Conservation (phyloP, 2,113 vertebrate genomes). For the Myodes glareolus region DNA sequence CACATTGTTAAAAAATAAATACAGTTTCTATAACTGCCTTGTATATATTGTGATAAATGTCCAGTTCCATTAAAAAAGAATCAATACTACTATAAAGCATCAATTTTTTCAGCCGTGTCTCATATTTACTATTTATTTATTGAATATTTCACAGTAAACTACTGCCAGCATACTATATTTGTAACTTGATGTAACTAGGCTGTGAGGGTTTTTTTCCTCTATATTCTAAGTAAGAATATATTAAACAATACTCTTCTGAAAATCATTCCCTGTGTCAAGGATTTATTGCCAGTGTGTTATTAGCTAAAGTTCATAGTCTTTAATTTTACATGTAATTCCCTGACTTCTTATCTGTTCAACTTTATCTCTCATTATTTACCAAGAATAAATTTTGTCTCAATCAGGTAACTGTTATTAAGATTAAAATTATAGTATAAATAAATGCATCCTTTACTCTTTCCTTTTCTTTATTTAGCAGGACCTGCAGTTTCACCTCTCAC, state of each 20-base stretch:
- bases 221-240: not conserved
- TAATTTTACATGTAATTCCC: not conserved
- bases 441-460: not conserved
- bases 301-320: not conserved
- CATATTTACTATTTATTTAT: not conserved
- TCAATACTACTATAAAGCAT: not conserved
- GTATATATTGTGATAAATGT: not conserved
- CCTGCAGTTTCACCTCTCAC: not conserved
- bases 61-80: not conserved
- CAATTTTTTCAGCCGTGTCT: not conserved
- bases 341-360: not conserved
- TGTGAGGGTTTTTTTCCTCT: not conserved
- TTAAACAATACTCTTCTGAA: not conserved
- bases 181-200: not conserved
- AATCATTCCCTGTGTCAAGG: not conserved
- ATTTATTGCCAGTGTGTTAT: not conserved
- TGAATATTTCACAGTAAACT: not conserved
- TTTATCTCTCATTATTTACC: not conserved
- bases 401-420: not conserved
- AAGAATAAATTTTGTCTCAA: not conserved
- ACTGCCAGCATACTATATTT: not conserved
- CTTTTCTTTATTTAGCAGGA: slow-evolving; percentile 11
- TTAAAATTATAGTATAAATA: not conserved
- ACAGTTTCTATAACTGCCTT: not conserved
- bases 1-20: not conserved